Percentiles rank a stretch among this genome's conserved stretches.
Conservation (phyloP, 1,140 invertebrate species). For the Parapsyche elsis region DNA sequence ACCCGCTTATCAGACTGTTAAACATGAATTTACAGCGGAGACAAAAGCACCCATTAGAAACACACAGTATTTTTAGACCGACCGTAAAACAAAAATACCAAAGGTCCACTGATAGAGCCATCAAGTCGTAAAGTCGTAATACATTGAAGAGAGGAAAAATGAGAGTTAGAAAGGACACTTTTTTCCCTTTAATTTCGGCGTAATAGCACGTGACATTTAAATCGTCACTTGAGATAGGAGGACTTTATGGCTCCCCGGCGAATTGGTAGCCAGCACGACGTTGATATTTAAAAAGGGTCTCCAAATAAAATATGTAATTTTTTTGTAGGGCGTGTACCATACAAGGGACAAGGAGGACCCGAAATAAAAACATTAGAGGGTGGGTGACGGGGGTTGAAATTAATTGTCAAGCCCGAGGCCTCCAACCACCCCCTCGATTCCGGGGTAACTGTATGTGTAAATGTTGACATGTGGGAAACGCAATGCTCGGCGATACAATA, state of each 20-base stretch:
- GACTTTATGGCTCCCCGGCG: constrained; percentile 27
- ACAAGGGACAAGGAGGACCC: constrained; percentile 22
- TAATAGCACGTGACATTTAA: constrained; percentile 44
- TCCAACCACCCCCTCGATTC: not conserved
- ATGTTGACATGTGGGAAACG: constrained; percentile 41
- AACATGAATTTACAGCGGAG: too few species aligned
- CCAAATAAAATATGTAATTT: constrained; percentile 1
- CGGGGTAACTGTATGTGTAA: constrained; percentile 23
- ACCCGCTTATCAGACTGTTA: too few species aligned
- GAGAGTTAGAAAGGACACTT: constrained; percentile 32
- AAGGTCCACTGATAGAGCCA: not conserved
- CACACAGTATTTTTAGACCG: not conserved
- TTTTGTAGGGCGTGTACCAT: constrained; percentile 3
- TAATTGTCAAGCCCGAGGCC: constrained; percentile 51
- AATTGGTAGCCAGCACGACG: constrained; percentile 23
- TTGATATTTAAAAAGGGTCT: constrained; percentile 54
- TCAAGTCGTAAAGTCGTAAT: constrained; percentile 11
- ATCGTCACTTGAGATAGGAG: constrained; percentile 50
- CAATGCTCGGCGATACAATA: constrained; percentile 32
- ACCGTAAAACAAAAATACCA: not conserved
- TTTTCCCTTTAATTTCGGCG: constrained; percentile 39
- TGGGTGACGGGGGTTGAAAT: constrained; percentile 47
- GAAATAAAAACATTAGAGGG: not conserved
- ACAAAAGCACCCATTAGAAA: too few species aligned
- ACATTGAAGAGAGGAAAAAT: too few species aligned